phyloP scores from a whole-genome alignment of 2,797 vertebrate genomes.

The Gouania willdenowi region DNA sequence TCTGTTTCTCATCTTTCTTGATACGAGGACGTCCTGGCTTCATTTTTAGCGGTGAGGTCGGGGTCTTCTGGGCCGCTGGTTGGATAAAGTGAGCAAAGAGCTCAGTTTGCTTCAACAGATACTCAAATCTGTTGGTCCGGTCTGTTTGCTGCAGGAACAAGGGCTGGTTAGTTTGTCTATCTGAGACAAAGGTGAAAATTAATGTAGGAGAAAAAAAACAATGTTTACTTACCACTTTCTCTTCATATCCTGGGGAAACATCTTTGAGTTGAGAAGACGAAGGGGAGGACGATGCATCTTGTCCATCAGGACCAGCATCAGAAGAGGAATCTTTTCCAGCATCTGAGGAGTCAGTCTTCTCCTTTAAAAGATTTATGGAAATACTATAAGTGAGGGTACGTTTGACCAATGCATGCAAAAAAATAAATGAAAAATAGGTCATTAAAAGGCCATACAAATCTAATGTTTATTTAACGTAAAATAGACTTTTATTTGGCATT shows the following conservation, averaged over 20 bases:
- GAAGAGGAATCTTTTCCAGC: constrained; percentile 70
- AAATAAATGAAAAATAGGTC: no score
- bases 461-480: no score
- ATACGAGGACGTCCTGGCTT: constrained; percentile 95
- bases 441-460: no score
- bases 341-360: constrained; percentile 71
- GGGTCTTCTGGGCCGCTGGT: constrained; percentile 96
- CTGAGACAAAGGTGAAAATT: no score
- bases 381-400: no score
- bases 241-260: constrained; percentile 85
- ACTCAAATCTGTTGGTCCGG: constrained; percentile 97
- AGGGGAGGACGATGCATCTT: constrained; percentile 80
- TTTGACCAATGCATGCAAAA: no score
- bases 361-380: constrained; percentile 47
- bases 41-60: constrained; percentile 98
- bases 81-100: constrained; percentile 99
- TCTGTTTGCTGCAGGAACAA: constrained; percentile 85
- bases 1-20: constrained; percentile 98
- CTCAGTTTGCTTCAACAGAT: constrained; percentile 97
- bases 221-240: constrained; percentile 88
- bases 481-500: no score
- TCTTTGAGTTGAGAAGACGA: constrained; percentile 82
- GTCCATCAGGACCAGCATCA: constrained; percentile 65
- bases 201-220: not conserved
- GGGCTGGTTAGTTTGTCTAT: not conserved